Evolutionary conservation across 2,888 invertebrate genomes (phyloP).

Genomic region (Sussaba pulchella): DNA sequence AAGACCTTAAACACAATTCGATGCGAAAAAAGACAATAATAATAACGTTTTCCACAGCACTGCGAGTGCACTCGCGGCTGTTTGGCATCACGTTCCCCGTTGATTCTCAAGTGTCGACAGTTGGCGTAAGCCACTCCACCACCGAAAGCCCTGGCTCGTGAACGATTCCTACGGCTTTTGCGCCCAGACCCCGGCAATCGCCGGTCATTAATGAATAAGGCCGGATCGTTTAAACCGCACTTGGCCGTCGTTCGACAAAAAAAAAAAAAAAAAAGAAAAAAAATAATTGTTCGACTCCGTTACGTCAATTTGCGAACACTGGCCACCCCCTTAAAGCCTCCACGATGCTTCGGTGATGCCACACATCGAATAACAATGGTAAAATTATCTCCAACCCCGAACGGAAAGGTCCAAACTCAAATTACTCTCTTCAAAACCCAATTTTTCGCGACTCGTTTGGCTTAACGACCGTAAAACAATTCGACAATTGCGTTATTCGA

Average conservation of each 20-base stretch:
- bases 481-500: no score
- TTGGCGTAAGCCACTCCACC: slow-evolving; percentile 83
- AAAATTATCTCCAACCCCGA: not conserved
- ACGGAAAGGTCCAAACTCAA: not conserved
- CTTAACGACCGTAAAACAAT: slow-evolving; percentile 23
- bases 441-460: not conserved
- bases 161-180: slow-evolving; percentile 50
- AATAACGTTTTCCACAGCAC: not conserved
- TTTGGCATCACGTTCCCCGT: slow-evolving; percentile 57
- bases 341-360: not conserved
- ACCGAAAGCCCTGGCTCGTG: slow-evolving; percentile 61
- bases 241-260: slow-evolving; percentile 44
- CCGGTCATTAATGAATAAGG: slow-evolving; percentile 68
- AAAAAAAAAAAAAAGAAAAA: slow-evolving; percentile 13
- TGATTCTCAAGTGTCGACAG: slow-evolving; percentile 82
- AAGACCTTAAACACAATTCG: no score
- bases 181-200: slow-evolving; percentile 44
- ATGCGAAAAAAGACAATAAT: slow-evolving; percentile 3
- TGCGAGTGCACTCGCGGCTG: not conserved
- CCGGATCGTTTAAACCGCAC: slow-evolving; percentile 67
- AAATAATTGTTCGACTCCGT: slow-evolving; percentile 15
- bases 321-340: not conserved
- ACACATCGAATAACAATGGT: slow-evolving; percentile 11
- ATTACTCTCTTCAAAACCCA: not conserved
- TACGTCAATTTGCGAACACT: slow-evolving; percentile 25